Evolutionary conservation across 2,888 invertebrate species (phyloP).

Genomic region (Tetragnatha montana): DNA sequence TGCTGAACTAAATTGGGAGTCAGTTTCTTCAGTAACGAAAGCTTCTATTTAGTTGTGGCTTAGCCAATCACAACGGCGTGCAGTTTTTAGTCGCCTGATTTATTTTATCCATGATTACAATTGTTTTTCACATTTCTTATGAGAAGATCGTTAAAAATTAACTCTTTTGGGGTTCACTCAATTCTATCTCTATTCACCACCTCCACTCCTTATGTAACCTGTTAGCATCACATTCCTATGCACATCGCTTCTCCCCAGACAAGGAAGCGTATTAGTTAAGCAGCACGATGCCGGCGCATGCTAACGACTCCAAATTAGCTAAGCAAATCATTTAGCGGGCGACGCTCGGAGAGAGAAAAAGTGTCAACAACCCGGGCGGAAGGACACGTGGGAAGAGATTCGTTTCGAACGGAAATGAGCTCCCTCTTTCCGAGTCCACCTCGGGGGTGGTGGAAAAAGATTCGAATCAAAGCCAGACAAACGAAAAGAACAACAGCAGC

Average conservation of each 20-base stretch:
- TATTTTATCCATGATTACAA: no score
- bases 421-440: conserved; percentile 4
- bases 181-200: no score
- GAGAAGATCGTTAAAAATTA: no score
- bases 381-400: conserved; percentile 64
- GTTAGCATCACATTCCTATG: no score
- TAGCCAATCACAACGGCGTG: no score
- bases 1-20: no score
- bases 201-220: no score
- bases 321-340: conserved; percentile 33
- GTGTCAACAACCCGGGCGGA: conserved; percentile 47
- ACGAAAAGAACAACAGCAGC: conserved; percentile 58
- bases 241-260: neutral
- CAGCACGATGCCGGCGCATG: conserved; percentile 17
- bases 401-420: conserved; percentile 67
- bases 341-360: conserved; percentile 32
- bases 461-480: conserved; percentile 62
- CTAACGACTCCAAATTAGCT: conserved; percentile 32
- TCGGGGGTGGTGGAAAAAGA: conserved; percentile 10
- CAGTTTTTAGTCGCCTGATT: no score
- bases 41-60: no score
- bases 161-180: no score
- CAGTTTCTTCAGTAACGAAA: no score
- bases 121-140: no score
- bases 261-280: conserved; percentile 41